Base-by-base conservation (phyloP, 1,140 invertebrate genomes). In the Orchesella cincta region DNA sequence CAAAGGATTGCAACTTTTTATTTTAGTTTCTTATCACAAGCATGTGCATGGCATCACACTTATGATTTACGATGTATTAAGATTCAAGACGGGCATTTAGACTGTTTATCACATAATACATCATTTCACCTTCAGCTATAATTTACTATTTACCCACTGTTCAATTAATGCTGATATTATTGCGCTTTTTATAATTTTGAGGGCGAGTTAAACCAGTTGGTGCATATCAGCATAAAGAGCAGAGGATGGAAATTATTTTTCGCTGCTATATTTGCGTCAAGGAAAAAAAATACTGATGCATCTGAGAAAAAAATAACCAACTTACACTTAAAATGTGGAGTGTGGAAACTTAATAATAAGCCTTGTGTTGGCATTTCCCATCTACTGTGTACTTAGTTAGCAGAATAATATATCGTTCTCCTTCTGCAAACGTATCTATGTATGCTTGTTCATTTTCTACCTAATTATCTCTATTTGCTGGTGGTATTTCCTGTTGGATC, bases 71-170 rank as follows among this genome's bases (percentile, higher is more conserved):
- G n/a, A n/a, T 46, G 8, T 8, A 46, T 46, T 46, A 8, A 57
- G 54, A 57, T 57, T 57, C 12, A 23, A 23, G 54, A 57, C 26
- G 12, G 54, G 23, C 54, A 26, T 26, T 57, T 12, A 5, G 14
- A 26, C 54, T n/a, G 62, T 67, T 67, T 67, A 67, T 67, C 62
- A 67, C 62, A 67, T 67, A 67, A 67, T 67, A 67, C 62, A 67
- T 67, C 62, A 67, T 67, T 67, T n/a, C 31, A 33, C 62, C 62
- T 33, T 67, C 31, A 31, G 26, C 62, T 31, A 67, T 31, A 67
- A 33, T 67, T 67, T 31, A 12, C 31, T 67, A 29, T 67, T 29
- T 29, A 67, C 2, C 31, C n/a, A 16, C 62, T 67, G 62, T 31
- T 12, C 31, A 67, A 67, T 67, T 67, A 67, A 31, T 67, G 26